A percentile compares a stretch with the other conserved stretches of the same genome.
Conservation (phyloP, 2,113 vertebrate genomes). For the Mus musculus region DNA sequence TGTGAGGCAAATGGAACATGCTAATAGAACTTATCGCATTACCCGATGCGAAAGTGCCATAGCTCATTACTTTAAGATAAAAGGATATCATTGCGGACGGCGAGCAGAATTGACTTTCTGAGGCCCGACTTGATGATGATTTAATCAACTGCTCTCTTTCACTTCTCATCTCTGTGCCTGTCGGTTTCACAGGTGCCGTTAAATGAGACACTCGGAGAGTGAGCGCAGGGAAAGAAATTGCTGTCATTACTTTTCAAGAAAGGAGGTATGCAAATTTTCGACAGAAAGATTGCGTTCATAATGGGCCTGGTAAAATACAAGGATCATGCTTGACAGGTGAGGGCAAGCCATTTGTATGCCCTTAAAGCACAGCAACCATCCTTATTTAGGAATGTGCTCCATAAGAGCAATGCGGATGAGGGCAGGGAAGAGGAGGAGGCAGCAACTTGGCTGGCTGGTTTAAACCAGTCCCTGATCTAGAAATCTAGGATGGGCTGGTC, state of each 20-base stretch:
- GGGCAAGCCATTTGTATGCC: constrained; percentile 93
- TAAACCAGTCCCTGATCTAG: neutral
- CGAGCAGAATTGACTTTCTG: constrained; percentile 99
- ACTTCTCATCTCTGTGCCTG: constrained; percentile 98
- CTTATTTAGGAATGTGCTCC: constrained; percentile 87
- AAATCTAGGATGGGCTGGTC: no score
- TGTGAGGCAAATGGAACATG: constrained; percentile 99
- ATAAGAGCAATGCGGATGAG: constrained; percentile 87
- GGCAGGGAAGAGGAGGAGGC: constrained; percentile 38
- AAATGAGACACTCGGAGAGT: constrained; percentile 96
- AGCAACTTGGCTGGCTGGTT: neutral
- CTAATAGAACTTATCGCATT: constrained; percentile 99
- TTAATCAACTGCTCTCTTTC: constrained; percentile 99
- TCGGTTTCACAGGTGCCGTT: constrained; percentile 98
- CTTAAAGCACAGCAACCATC: constrained; percentile 89
- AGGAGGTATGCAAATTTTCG: constrained; percentile 97
- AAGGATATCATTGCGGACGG: constrained; percentile 99
- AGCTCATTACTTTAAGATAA: constrained; percentile 99
- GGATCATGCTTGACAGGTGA: constrained; percentile 95
- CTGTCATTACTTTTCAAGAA: constrained; percentile 97
- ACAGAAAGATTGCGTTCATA: constrained; percentile 96
- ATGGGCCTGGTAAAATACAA: constrained; percentile 94
- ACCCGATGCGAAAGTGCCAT: constrained; percentile 99
- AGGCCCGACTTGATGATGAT: constrained; percentile 99
- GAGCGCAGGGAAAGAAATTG: constrained; percentile 94